Evolutionary conservation across 2,888 invertebrate genomes (phyloP), one percentile per base, ranked within the genome.

Genomic region (Nomada ruficornis): DNA sequence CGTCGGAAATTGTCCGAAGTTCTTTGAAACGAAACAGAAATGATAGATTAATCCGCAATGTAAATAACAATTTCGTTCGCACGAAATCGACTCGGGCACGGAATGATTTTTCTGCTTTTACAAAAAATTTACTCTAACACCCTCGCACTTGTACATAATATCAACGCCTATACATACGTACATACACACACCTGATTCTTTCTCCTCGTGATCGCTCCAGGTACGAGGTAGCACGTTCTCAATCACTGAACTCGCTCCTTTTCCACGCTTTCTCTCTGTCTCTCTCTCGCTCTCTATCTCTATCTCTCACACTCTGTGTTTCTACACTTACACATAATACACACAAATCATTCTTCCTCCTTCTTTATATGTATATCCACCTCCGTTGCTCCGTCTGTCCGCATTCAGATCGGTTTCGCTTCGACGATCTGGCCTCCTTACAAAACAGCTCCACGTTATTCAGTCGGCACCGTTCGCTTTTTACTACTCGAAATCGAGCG

Each of bases 371-470:
- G 36, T 36, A 36, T 7, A 36, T 36, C 7, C 7, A 36, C 36
- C 59, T 71, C 62, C 62, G 36, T 63, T 20, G 65, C 57, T 74
- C 18, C 71, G 63, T 83, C 74, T 80, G 60, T 69, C 72, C 59
- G 62, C 71, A 63, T 86, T 72, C 70, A 86, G 86, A 85, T 88
- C 86, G 83, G 86, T 83, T 83, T 88, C 88, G 88, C 87, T 88
- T 83, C 80, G 85, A 74, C 86, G 83, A 75, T 85, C 83, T 87
- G 86, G 86, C 87, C 88, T 88, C 88, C 83, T 88, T 88, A 76
- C 54, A 57, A 63, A 78, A 54, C n/a, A 77, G 69, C 77, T 79
- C 76, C 73, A 79, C 75, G 77, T 82, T 77, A 69, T 54, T 80
- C 59, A 70, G 74, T 26, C 78, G 67, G 29, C 62, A 36, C 65